Base-by-base conservation (phyloP, 1,140 invertebrate species). In the Odontomachus brunneus region DNA sequence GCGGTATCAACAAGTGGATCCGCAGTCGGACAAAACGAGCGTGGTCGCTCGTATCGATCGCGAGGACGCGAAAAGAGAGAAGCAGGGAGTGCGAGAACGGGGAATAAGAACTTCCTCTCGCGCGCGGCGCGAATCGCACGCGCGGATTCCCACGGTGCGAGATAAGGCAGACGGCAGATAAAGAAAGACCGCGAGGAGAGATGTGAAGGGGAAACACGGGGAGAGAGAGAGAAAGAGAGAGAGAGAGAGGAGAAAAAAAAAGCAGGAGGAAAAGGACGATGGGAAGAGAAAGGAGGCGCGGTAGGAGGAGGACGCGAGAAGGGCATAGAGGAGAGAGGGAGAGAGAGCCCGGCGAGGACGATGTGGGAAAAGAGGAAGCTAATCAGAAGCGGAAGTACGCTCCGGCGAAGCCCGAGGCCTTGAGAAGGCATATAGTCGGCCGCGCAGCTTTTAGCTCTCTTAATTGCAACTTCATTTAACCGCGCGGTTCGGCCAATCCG, bases 361-460 rank as follows among this genome's bases (percentile, higher is more conserved):
- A 93, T 93, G 92, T 93, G 92, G 92, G 93, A 93, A 94, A 93
- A 93, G 92, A 93, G 93, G 93, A 94, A 94, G 92, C 92, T 94
- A 94, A 93, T 94, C 93, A 93, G 92, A 93, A 94, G 92, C 93
- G 93, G 93, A 94, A 94, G 91, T 92, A 92, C 92, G 93, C 93
- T 93, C 90, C 82, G 91, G 87, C 90, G 93, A 92, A 89, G 91
- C 88, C 86, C 88, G 84, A 87, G 91, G 91, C 92, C 92, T 93
- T 93, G 92, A 91, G 90, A 91, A 91, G 75, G 88, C 88, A 89
- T 88, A 44, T 11, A 44, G 87, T 89, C 90, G 88, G 88, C 88
- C 88, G 82, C 72, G 85, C 83, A 88, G 90, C 91, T 93, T 93
- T 92, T 91, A 93, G 90, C 91, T 92, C 91, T 94, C 82, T 94